Evolutionary conservation across 2,797 vertebrate species (phyloP).

Genomic region (Phoeniculus purpureus): DNA sequence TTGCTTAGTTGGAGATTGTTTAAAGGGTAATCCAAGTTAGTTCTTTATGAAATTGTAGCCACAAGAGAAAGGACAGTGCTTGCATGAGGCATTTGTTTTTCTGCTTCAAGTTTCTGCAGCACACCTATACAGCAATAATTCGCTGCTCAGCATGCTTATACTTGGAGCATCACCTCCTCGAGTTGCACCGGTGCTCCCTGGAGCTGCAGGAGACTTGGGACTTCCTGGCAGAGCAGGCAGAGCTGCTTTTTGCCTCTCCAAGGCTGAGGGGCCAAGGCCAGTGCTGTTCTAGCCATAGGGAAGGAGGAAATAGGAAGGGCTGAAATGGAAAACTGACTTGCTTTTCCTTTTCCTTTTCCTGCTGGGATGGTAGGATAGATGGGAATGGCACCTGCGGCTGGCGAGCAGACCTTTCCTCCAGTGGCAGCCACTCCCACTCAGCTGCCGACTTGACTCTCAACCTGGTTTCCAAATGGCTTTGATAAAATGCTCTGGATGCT

Average conservation of each 20-base stretch:
- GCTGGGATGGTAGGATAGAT: not conserved
- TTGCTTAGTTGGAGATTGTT: not conserved
- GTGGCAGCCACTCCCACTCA: not conserved
- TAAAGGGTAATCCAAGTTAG: not conserved
- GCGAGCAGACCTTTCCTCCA: not conserved
- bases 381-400: not conserved
- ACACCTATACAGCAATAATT: not conserved
- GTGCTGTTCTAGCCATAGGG: not conserved
- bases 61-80: not conserved
- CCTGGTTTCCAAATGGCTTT: not conserved
- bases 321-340: not conserved
- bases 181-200: not conserved
- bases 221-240: not conserved
- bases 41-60: not conserved
- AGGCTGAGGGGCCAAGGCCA: not conserved
- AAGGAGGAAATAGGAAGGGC: not conserved
- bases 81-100: not conserved
- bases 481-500: not conserved
- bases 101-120: not conserved
- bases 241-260: not conserved
- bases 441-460: accelerated
- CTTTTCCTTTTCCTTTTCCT: not conserved
- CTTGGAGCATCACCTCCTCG: not conserved
- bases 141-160: accelerated
- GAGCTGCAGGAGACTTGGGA: not conserved